phyloP scores from a whole-genome alignment of 92 coral and sea anemone genomes.

The Metridium senile region DNA sequence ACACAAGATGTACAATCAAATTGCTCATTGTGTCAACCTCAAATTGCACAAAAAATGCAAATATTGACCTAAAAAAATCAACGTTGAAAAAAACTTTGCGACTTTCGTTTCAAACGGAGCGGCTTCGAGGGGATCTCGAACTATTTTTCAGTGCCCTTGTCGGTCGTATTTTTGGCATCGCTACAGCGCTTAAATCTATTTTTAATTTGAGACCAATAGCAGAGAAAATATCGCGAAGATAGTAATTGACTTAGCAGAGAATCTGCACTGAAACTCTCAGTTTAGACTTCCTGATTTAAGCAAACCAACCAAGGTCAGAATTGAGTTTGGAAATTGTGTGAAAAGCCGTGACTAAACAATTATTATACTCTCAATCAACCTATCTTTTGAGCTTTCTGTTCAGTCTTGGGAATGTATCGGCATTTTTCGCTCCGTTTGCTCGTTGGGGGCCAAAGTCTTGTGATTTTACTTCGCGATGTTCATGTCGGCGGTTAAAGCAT shows the following conservation, averaged over 20 bases:
- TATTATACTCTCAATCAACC: no score
- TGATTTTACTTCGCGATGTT: no score
- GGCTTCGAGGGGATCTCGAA: no score
- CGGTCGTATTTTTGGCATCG: constrained; percentile 3
- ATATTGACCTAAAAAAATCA: background rate
- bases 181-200: background rate
- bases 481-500: constrained; percentile 37
- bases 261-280: background rate
- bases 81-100: background rate
- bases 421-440: no score
- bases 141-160: no score
- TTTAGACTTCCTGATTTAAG: background rate
- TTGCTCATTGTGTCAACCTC: background rate
- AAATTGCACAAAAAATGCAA: background rate
- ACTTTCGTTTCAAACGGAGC: no score
- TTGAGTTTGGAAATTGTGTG: background rate
- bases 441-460: no score
- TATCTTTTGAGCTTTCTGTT: no score
- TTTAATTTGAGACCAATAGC: constrained; percentile 5
- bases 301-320: background rate
- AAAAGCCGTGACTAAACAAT: no score
- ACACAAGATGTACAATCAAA: background rate
- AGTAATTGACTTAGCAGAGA: constrained; percentile 6
- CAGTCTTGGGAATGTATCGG: no score
- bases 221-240: background rate